Evolutionary conservation across 2,888 invertebrate species (phyloP).

Genomic region (Dynastes tityus): DNA sequence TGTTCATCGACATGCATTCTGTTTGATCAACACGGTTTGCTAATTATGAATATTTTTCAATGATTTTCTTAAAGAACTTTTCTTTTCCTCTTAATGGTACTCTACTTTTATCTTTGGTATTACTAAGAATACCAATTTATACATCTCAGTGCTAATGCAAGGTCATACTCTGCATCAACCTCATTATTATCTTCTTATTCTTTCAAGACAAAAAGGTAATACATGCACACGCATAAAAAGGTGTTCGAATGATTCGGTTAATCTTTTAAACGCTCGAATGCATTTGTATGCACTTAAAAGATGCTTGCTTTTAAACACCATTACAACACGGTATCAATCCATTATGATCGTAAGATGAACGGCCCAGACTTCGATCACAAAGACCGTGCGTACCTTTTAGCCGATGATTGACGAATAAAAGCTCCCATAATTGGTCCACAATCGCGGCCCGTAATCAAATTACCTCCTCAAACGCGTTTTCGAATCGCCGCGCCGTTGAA

Average conservation of each 20-base stretch:
- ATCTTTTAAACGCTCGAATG: not conserved
- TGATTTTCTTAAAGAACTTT: no score
- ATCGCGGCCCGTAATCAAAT: conserved; percentile 35
- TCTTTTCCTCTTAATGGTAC: no score
- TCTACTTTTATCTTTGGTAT: no score
- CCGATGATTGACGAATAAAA: conserved; percentile 43
- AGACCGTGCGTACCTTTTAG: conserved; percentile 27
- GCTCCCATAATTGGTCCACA: conserved; percentile 41
- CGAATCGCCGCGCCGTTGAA: conserved; percentile 18
- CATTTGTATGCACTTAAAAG: conserved; percentile 12
- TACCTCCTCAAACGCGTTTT: conserved; percentile 13
- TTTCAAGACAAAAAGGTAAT: no score
- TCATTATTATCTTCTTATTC: no score
- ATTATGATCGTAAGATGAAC: conserved; percentile 19
- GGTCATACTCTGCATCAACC: no score
- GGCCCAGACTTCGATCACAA: conserved; percentile 13
- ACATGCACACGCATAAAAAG: no score
- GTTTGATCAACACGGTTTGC: no score
- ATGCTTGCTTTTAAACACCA: conserved; percentile 24
- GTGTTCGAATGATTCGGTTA: not conserved
- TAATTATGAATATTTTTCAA: no score
- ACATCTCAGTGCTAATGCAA: no score
- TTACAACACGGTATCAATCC: conserved; percentile 19
- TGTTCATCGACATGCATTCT: no score
- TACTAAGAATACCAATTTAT: no score